Evolutionary conservation across 2,113 vertebrate species (phyloP).

Genomic region (Reinhardtius hippoglossoides): DNA sequence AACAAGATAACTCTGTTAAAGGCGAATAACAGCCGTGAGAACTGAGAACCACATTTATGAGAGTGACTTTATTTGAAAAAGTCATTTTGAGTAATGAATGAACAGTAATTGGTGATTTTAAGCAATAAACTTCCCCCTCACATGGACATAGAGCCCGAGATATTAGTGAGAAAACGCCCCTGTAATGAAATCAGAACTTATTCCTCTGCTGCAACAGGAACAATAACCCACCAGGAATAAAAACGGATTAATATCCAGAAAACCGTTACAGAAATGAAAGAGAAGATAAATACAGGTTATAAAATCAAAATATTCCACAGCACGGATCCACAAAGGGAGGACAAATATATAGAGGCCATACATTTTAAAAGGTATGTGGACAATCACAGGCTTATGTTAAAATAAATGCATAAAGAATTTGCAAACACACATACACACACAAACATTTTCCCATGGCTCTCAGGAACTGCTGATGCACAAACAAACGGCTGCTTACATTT

Average conservation of each 20-base stretch:
- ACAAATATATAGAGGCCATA: neutral
- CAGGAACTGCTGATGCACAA: conserved; percentile 56
- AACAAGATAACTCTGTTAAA: too few relatives aligned
- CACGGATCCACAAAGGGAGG: neutral
- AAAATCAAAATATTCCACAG: neutral
- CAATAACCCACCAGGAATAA: neutral
- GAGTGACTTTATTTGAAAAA: too few relatives aligned
- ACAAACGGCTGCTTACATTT: conserved; percentile 64
- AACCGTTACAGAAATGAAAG: neutral
- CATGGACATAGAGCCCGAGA: neutral
- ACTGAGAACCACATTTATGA: too few relatives aligned
- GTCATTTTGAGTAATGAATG: too few relatives aligned
- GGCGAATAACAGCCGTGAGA: too few relatives aligned
- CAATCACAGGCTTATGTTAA: neutral
- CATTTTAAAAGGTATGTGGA: conserved; percentile 1
- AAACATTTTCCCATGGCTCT: neutral
- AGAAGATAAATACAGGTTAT: neutral
- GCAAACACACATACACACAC: neutral
- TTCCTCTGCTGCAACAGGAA: conserved; percentile 1
- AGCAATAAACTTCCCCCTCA: neutral
- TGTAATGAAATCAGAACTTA: neutral
- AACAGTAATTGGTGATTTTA: conserved; percentile 3
- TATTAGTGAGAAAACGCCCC: neutral
- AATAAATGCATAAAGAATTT: conserved; percentile 14
- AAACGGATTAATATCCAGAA: neutral